phyloP scores from a whole-genome alignment of 2,113 vertebrate species.

The Coturnix japonica region DNA sequence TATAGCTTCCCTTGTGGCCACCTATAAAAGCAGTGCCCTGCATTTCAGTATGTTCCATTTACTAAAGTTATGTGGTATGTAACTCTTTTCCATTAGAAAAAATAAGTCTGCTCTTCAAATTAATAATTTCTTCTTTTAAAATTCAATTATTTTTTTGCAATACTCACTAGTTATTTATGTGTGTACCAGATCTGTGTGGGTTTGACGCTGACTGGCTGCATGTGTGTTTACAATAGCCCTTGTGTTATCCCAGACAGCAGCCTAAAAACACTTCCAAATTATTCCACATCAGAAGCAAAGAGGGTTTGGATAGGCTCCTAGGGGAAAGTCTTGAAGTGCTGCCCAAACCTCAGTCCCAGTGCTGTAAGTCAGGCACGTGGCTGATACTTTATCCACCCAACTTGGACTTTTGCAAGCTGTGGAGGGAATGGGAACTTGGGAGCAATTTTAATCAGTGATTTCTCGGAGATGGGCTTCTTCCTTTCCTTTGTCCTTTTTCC shows the following conservation, averaged over 20 bases:
- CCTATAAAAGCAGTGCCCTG: neutral
- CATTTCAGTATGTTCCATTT: neutral
- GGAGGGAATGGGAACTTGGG: neutral
- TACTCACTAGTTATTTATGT: neutral
- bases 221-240: slow-evolving; percentile 18
- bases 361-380: slow-evolving; percentile 67
- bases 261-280: slow-evolving; percentile 51
- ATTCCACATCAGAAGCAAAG: slow-evolving; percentile 39
- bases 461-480: neutral
- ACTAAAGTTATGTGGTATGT: neutral
- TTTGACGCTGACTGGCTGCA: slow-evolving; percentile 25
- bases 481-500: neutral
- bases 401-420: neutral
- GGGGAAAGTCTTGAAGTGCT: slow-evolving; percentile 65
- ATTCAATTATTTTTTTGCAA: neutral
- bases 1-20: too few species aligned
- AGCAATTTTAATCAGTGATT: neutral
- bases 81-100: neutral
- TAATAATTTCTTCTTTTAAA: neutral
- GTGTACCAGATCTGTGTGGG: slow-evolving; percentile 18
- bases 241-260: slow-evolving; percentile 59
- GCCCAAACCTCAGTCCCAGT: slow-evolving; percentile 73
- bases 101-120: neutral
- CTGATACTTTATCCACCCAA: slow-evolving; percentile 40
- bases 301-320: slow-evolving; percentile 57